Conservation (phyloP, 2,797 vertebrate species). For the Enteromius treurensis region DNA sequence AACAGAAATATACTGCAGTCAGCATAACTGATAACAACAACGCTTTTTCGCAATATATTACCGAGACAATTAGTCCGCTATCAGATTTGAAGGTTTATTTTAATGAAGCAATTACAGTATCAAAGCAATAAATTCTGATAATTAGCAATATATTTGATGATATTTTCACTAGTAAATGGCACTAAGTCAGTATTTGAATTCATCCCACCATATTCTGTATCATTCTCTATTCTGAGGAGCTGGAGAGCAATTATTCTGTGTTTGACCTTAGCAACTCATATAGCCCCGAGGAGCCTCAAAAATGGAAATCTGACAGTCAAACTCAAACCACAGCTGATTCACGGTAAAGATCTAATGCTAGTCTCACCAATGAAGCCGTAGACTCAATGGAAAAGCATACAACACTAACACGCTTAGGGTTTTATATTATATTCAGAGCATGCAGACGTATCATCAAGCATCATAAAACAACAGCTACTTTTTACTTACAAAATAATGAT, state of each 20-base stretch:
- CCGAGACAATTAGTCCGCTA: not conserved
- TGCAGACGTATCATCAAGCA: not conserved
- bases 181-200: not conserved
- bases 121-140: not conserved
- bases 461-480: not conserved
- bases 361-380: not conserved
- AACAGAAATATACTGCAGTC: not conserved
- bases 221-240: slow-evolving; percentile 15
- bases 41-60: not conserved
- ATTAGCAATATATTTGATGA: not conserved
- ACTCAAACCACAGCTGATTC: not conserved
- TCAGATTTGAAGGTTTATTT: not conserved
- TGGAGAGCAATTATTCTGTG: slow-evolving; percentile 28
- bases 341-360: not conserved
- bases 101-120: not conserved
- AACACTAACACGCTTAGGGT: not conserved
- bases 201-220: not conserved
- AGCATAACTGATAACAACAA: not conserved
- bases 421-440: not conserved
- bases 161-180: not conserved
- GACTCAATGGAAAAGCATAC: not conserved
- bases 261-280: slow-evolving; percentile 37
- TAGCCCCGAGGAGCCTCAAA: slow-evolving; percentile 27
- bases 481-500: not conserved
- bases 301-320: slow-evolving; percentile 27